A percentile compares a stretch with the other conserved stretches of the same genome.
phyloP scores from a whole-genome alignment of 2,797 vertebrate genomes.

The Hapalemur alaotrensis region DNA sequence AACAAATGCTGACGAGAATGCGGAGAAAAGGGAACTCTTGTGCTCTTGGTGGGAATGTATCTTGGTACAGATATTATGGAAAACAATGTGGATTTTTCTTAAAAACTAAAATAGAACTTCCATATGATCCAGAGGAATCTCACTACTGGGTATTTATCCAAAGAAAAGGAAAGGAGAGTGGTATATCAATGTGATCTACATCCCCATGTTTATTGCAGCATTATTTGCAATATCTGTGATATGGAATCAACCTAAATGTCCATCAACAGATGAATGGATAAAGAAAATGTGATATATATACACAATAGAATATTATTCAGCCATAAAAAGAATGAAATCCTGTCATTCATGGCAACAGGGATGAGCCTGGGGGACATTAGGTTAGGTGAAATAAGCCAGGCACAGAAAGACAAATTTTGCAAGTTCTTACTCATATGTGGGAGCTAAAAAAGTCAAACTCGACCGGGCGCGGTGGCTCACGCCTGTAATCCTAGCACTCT shows the following conservation, averaged over 20 bases:
- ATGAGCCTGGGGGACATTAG: not conserved
- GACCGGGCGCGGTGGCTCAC: too few relatives aligned
- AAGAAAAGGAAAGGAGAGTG: not conserved
- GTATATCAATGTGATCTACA: not conserved
- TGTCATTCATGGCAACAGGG: not conserved
- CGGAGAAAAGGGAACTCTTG: not conserved
- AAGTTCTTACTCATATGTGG: not conserved
- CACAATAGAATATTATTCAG: not conserved
- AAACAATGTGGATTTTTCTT: not conserved
- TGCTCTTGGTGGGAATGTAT: not conserved
- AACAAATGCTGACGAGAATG: not conserved
- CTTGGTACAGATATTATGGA: not conserved
- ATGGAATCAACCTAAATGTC: not conserved
- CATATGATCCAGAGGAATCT: not conserved
- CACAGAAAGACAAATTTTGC: not conserved
- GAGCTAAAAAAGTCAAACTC: not conserved
- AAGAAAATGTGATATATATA: not conserved
- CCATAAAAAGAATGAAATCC: not conserved
- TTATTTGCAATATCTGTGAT: not conserved
- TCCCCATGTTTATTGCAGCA: not conserved
- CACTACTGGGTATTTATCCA: not conserved
- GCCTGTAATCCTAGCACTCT: too few relatives aligned
- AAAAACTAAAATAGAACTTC: not conserved
- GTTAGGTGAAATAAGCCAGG: not conserved
- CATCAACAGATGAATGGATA: not conserved